Evolutionary conservation across 1,140 invertebrate genomes (phyloP).

Genomic region (Solenopsis fugax): DNA sequence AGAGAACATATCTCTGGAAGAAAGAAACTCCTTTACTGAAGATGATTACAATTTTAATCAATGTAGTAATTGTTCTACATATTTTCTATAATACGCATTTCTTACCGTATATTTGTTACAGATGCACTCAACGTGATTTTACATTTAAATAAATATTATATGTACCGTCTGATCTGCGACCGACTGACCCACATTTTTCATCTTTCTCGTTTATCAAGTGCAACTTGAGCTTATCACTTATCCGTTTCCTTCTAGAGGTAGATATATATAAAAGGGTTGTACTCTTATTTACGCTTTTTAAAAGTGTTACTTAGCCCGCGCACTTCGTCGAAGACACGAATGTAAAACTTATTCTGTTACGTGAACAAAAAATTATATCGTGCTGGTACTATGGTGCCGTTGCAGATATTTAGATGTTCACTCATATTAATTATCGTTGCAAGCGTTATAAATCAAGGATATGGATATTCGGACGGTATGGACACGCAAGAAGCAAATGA

Average conservation of each 20-base stretch:
- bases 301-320: slow-evolving; percentile 6
- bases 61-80: background rate
- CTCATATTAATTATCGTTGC: slow-evolving; percentile 4
- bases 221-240: slow-evolving; percentile 69
- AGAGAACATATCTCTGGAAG: background rate
- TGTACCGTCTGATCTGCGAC: background rate
- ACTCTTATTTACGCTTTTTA: slow-evolving; percentile 15
- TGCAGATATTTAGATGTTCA: slow-evolving; percentile 13
- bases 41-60: slow-evolving; percentile 12
- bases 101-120: background rate
- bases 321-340: background rate
- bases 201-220: slow-evolving; percentile 61
- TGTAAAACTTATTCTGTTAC: slow-evolving; percentile 10
- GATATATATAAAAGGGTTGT: slow-evolving; percentile 69
- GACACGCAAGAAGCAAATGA: background rate
- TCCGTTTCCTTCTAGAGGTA: slow-evolving; percentile 72
- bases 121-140: background rate
- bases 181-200: slow-evolving; percentile 66
- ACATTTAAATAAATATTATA: background rate
- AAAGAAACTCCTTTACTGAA: background rate
- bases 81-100: background rate
- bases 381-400: slow-evolving; percentile 43
- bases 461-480: slow-evolving; percentile 8
- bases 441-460: slow-evolving; percentile 9
- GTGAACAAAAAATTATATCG: background rate